Evolutionary conservation across 2,113 vertebrate species (phyloP).

Genomic region (Pedionomus torquatus): DNA sequence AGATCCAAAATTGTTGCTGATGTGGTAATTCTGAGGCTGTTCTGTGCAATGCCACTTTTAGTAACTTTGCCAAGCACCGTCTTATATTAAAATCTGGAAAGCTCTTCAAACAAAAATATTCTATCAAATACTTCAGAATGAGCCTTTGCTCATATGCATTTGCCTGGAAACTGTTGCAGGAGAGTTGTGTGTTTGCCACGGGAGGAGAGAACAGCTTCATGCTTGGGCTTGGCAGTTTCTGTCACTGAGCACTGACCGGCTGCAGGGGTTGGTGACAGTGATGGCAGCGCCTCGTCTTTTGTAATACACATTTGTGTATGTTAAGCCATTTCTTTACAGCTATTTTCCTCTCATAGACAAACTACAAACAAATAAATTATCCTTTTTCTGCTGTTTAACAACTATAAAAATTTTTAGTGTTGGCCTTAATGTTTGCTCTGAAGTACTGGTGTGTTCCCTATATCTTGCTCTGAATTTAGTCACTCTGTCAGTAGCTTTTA

Average conservation of each 20-base stretch:
- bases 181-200: rapidly evolving
- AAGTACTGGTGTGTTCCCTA: neutral
- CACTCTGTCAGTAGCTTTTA: neutral
- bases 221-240: neutral
- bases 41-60: neutral
- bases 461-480: neutral
- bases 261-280: no score
- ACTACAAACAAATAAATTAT: neutral
- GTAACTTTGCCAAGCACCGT: neutral
- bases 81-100: neutral
- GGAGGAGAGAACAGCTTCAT: neutral
- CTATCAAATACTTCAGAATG: neutral
- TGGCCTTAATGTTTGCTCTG: neutral
- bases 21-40: neutral
- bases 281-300: neutral
- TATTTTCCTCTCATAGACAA: neutral
- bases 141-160: neutral
- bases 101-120: neutral
- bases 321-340: neutral
- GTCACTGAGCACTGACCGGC: neutral
- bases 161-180: neutral
- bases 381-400: neutral
- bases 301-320: neutral
- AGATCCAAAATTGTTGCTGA: neutral
- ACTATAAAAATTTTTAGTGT: neutral